These are phyloP conservation scores for Gobius niger DNA, from an alignment of 2,113 vertebrate genomes.

Conservation along the genomic window DNA sequence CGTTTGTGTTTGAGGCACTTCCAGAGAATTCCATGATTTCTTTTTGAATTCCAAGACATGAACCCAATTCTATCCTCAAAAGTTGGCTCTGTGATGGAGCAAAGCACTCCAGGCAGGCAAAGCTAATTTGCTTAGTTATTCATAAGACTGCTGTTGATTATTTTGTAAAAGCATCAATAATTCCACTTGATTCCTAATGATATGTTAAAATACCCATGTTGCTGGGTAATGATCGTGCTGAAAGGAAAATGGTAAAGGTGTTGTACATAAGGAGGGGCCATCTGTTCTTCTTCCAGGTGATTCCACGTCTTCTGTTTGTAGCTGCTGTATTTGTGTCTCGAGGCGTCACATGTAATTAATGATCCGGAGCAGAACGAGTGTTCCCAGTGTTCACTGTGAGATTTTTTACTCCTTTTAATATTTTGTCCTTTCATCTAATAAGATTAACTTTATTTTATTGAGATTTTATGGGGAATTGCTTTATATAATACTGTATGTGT, in stretches of 20 bases:
- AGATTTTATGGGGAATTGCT: slow-evolving; percentile 70
- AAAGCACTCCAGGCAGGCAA: slow-evolving; percentile 37
- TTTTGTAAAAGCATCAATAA: slow-evolving; percentile 8
- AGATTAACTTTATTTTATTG: slow-evolving; percentile 75
- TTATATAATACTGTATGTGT: slow-evolving; percentile 61
- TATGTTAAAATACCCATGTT: slow-evolving; percentile 5
- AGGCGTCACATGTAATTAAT: slow-evolving; percentile 22
- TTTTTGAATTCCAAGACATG: slow-evolving; percentile 51
- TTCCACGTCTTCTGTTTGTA: slow-evolving; percentile 44
- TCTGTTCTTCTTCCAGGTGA: slow-evolving; percentile 10
- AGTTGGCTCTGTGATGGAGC: slow-evolving; percentile 25
- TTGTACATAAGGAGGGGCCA: slow-evolving; percentile 11
- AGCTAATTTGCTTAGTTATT: slow-evolving; percentile 24
- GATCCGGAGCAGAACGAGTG: slow-evolving; percentile 28
- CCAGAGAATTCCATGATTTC: slow-evolving; percentile 50
- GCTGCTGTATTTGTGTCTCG: slow-evolving; percentile 59
- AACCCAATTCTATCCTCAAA: slow-evolving; percentile 19
- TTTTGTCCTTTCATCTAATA: slow-evolving; percentile 67
- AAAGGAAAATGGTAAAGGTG: slow-evolving; percentile 3
- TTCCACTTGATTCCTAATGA: slow-evolving; percentile 15
- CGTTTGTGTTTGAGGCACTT: slow-evolving; percentile 53
- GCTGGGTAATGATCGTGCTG: slow-evolving; percentile 21
- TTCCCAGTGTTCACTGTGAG: slow-evolving; percentile 74
- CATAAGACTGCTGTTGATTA: neutral
- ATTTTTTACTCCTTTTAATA: slow-evolving; percentile 63